Evolutionary conservation across 2,113 vertebrate species (phyloP), one percentile per base, ranked within the genome.

Genomic region (Abramis brama): DNA sequence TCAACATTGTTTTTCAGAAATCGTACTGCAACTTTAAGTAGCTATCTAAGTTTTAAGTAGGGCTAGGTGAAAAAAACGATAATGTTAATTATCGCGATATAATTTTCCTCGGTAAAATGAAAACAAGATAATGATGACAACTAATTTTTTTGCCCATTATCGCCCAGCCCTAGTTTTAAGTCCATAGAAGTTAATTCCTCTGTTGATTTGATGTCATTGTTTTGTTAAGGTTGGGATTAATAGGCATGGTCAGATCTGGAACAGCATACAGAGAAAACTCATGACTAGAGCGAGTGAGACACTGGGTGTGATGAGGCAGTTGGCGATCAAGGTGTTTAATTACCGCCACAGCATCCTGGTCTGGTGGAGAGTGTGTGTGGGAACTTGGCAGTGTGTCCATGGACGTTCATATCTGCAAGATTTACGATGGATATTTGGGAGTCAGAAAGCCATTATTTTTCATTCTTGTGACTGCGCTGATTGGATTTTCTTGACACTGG

Each of bases 301-400:
- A 8, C 25, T 55, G 75, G 75, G 45, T 77, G 79, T 82, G 45
- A 64, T 30, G 11, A 84, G 77, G 83, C 85, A 71, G 83, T 88
- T 36, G 74, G 66, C 3, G 33, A 47, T 75, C 79, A 73, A 85
- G 83, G 89, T 88, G 89, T 90, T 90, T 90, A 83, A 90, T 88
- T 88, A 87, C 75, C 7, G 60, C 39, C 87, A 68, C 87, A 88
- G 89, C 83, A 83, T 87, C 50, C 59, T 75, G 43, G 64, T 60
- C 79, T 64, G 74, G 36, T n/a, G 45, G 39, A 15, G 52, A 4
- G 27, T 5, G 55, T 77, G 75, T 77, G 60, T 27, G 85, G 55
- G 84, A 82, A 82, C 79, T 70, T 57, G 66, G 45, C 76, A 80
- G 45, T 70, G n/a, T 55, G 50, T 57, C 36, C 36, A 23, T 77